phyloP scores from a whole-genome alignment of 1,140 invertebrate genomes.

The Mizuhopecten yessoensis region DNA sequence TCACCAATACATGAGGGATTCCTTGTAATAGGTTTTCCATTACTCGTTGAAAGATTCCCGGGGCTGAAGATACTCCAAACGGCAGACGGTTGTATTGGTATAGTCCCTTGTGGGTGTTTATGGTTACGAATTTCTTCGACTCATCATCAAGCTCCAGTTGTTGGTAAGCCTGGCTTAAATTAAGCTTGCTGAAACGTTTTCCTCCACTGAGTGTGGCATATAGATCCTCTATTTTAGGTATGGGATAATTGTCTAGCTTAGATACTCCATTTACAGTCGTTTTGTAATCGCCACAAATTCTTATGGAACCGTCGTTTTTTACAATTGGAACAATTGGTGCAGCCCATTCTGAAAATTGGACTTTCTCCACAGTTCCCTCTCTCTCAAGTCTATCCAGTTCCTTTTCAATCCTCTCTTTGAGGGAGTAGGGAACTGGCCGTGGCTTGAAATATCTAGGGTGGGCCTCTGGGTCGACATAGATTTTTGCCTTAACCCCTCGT shows the following conservation, averaged over 20 bases:
- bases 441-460: conserved; percentile 59
- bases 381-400: conserved; percentile 67
- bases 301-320: conserved; percentile 78
- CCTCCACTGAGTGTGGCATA: conserved; percentile 72
- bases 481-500: conserved; percentile 54
- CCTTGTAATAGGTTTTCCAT: conserved; percentile 81
- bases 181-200: conserved; percentile 74
- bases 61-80: conserved; percentile 80
- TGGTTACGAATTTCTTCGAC: conserved; percentile 64
- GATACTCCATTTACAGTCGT: conserved; percentile 77
- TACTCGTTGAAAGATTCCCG: conserved; percentile 84
- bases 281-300: conserved; percentile 81
- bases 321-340: conserved; percentile 81
- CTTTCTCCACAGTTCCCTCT: conserved; percentile 68
- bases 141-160: conserved; percentile 70
- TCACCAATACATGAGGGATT: conserved; percentile 54
- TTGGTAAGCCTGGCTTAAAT: conserved; percentile 71
- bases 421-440: conserved; percentile 67
- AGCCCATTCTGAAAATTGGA: conserved; percentile 76
- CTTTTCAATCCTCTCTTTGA: conserved; percentile 69
- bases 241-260: conserved; percentile 46
- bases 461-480: conserved; percentile 59
- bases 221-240: conserved; percentile 73
- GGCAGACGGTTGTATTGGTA: conserved; percentile 49
- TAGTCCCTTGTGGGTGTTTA: conserved; percentile 73